These are phyloP conservation scores for Gortyna flavago DNA, from an alignment of 2,888 invertebrate genomes.

Conservation along the genomic window DNA sequence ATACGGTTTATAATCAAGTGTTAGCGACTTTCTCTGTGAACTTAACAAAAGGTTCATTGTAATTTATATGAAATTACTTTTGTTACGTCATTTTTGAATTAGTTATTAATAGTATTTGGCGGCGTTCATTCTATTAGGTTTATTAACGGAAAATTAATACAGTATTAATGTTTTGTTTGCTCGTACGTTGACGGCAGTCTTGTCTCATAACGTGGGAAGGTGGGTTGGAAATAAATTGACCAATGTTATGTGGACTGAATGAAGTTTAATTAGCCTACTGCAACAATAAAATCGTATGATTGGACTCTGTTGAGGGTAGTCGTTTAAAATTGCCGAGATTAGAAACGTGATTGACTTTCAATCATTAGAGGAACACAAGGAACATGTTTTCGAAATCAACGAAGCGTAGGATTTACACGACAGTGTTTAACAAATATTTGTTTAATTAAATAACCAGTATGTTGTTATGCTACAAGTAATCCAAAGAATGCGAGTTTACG, in stretches of 20 bases:
- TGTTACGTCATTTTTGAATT: constrained; percentile 68
- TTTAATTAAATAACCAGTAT: background rate
- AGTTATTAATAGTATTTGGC: constrained; percentile 67
- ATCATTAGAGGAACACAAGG: background rate
- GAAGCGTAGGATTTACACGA: background rate
- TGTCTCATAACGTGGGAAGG: constrained; percentile 12
- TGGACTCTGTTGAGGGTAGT: constrained; percentile 19
- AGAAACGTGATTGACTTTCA: background rate
- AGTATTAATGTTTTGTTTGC: constrained; percentile 44
- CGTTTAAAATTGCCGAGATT: background rate
- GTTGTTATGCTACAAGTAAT: background rate
- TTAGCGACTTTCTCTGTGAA: constrained; percentile 74
- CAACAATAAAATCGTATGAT: constrained; percentile 12
- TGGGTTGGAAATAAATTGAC: constrained; percentile 20
- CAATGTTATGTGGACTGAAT: constrained; percentile 9
- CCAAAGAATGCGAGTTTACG: constrained; percentile 12
- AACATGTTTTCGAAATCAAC: background rate
- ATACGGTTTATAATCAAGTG: constrained; percentile 74
- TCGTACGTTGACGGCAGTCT: constrained; percentile 32
- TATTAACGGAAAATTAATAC: constrained; percentile 55
- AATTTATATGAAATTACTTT: constrained; percentile 74
- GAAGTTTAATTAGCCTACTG: constrained; percentile 8
- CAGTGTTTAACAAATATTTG: background rate
- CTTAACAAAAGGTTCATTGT: constrained; percentile 67
- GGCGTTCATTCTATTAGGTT: constrained; percentile 42